Base-by-base conservation (phyloP, 2,888 invertebrate species). In the Limenitis camilla region DNA sequence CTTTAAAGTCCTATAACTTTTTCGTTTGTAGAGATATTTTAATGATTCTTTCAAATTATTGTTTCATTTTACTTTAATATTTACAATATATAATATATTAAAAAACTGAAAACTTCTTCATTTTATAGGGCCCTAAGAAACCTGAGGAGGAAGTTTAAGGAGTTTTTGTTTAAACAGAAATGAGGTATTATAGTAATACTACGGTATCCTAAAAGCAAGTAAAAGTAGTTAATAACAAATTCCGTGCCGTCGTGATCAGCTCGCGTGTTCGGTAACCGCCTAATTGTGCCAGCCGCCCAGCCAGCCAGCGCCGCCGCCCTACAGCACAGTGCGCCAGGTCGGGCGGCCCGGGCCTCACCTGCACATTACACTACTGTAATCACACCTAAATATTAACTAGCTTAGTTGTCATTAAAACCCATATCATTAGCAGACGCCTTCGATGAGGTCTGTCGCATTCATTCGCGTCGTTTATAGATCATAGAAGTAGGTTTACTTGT, bases 201-300 rank as follows among this genome's bases (percentile, higher is more conserved):
- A 40, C 52, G 44, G 56, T 49, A 59, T 56, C 56, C 60, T 52
- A 47, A 55, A 56, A 41, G 7, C 11, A 33, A 19, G 51, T 38
- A 41, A 29, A 32, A 50, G 52, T 52, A 49, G 46, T 52, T 59
- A 54, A 59, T 56, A 51, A 51, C 38, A 51, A 47, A 52, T 53
- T 56, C 60, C 61, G 61, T 61, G 59, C 58, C 55, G 48, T 55
- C 50, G 53, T 55, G 57, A 58, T 56, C 45, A 11, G 58, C 54
- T 69, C 64, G 69, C 69, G 68, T 70, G 69, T 58, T 62, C 53
- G 40, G 62, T 60, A 59, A 60, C 59, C 58, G 59, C 56, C 66
- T 66, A 66, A 66, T 65, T 67, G 66, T 52, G 53, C 49, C 52
- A 52, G 47, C 56, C 56, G 52, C 59, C 56, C 57, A 55, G 55